Conservation (phyloP, 2,888 invertebrate species). For the Plebejus argus region DNA sequence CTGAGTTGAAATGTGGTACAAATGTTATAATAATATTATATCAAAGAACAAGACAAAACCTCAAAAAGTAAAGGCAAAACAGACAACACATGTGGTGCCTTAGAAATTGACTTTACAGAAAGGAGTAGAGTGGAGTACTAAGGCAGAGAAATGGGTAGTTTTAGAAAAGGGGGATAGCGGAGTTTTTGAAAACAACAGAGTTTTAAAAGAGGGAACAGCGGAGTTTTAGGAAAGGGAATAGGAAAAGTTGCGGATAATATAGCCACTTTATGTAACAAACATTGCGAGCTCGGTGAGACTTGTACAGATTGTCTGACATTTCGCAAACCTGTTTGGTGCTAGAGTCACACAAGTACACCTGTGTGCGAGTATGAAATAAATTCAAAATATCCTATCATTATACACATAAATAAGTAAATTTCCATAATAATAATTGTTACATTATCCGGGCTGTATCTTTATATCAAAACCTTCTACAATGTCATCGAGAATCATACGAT, state of each 20-base stretch:
- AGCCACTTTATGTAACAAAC: conserved; percentile 51
- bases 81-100: not conserved
- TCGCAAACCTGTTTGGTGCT: conserved; percentile 57
- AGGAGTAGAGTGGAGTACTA: too few species aligned
- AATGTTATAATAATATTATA: not conserved
- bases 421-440: conserved; percentile 10
- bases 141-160: not conserved
- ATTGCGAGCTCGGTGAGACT: conserved; percentile 45
- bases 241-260: conserved; percentile 38
- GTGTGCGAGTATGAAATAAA: conserved; percentile 41
- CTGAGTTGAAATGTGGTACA: not conserved
- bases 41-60: not conserved
- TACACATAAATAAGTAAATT: conserved; percentile 6
- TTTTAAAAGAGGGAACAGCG: not conserved
- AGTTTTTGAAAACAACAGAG: not conserved
- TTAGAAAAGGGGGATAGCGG: not conserved
- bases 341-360: conserved; percentile 49
- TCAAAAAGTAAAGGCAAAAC: not conserved
- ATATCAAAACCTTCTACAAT: not conserved
- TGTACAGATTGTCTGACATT: conserved; percentile 57
- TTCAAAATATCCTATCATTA: conserved; percentile 9
- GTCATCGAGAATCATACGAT: conserved; percentile 4
- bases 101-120: not conserved
- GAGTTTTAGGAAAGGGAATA: not conserved
- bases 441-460: not conserved